Conservation (phyloP, 2,888 invertebrate species). For the Salticus scenicus region DNA sequence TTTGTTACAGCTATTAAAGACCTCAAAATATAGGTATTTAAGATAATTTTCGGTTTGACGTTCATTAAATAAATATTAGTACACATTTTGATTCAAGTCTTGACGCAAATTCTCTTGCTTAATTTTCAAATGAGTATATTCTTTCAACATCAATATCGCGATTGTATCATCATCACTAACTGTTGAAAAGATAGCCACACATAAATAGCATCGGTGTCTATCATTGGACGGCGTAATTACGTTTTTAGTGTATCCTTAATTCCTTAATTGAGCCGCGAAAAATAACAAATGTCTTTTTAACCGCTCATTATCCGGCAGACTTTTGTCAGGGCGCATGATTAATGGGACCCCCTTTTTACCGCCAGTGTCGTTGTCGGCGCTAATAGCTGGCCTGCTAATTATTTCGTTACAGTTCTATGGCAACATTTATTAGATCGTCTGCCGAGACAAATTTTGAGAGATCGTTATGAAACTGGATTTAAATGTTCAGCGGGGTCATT, state of each 20-base stretch:
- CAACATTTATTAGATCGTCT: slow-evolving; percentile 5
- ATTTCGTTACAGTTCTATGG: slow-evolving; percentile 47
- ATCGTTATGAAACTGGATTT: neutral
- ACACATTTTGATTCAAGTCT: no score
- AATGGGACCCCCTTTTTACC: slow-evolving; percentile 27
- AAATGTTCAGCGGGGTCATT: neutral
- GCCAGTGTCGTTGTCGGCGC: slow-evolving; percentile 37
- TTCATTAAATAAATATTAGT: no score
- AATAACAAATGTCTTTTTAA: slow-evolving; percentile 69
- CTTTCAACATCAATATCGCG: neutral
- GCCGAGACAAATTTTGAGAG: neutral
- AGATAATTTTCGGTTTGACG: no score
- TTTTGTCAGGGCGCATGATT: slow-evolving; percentile 56
- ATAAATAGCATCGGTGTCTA: neutral
- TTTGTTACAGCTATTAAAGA: no score
- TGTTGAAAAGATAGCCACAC: neutral
- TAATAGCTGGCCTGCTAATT: slow-evolving; percentile 57
- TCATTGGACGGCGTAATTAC: slow-evolving; percentile 48
- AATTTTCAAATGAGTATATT: neutral
- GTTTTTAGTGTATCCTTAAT: slow-evolving; percentile 55
- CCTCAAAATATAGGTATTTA: no score
- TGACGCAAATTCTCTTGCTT: neutral
- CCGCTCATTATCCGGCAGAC: slow-evolving; percentile 58
- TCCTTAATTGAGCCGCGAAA: slow-evolving; percentile 60
- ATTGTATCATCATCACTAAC: neutral